phyloP scores from a whole-genome alignment of 2,888 invertebrate species.

The Alloplasta piceator region DNA sequence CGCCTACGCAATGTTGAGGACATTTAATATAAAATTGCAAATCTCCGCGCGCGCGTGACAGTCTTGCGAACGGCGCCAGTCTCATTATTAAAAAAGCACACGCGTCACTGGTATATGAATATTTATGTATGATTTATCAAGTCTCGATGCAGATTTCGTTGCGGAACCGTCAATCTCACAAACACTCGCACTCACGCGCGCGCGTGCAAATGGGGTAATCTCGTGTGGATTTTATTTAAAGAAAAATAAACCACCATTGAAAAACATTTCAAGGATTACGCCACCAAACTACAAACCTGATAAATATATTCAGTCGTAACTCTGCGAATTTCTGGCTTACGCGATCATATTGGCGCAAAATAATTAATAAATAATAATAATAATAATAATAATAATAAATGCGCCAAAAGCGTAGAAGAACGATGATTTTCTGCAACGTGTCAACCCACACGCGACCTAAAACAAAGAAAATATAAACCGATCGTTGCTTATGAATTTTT shows the following conservation, averaged over 20 bases:
- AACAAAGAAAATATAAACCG: neutral
- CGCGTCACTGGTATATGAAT: constrained; percentile 33
- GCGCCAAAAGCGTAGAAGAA: too few relatives aligned
- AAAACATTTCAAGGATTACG: too few relatives aligned
- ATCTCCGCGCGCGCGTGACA: constrained; percentile 18
- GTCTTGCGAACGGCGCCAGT: constrained; percentile 47
- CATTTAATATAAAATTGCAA: constrained; percentile 51
- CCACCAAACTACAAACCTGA: too few relatives aligned
- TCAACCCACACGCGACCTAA: neutral
- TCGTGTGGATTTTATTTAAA: too few relatives aligned
- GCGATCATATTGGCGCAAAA: too few relatives aligned
- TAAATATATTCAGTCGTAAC: too few relatives aligned
- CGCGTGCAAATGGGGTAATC: neutral
- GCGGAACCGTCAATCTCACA: constrained; percentile 54
- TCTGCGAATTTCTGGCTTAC: too few relatives aligned
- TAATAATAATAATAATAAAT: too few relatives aligned
- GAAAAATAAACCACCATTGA: too few relatives aligned
- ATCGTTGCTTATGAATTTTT: neutral
- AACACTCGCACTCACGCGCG: neutral
- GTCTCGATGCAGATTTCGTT: constrained; percentile 51
- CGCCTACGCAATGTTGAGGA: constrained; percentile 40
- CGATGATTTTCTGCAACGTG: neutral
- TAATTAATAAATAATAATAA: too few relatives aligned
- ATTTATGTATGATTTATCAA: constrained; percentile 54
- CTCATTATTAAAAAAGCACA: constrained; percentile 31